These are phyloP conservation scores for Octopus bimaculoides DNA, from an alignment of 1,140 invertebrate genomes.

Conservation along the genomic window DNA sequence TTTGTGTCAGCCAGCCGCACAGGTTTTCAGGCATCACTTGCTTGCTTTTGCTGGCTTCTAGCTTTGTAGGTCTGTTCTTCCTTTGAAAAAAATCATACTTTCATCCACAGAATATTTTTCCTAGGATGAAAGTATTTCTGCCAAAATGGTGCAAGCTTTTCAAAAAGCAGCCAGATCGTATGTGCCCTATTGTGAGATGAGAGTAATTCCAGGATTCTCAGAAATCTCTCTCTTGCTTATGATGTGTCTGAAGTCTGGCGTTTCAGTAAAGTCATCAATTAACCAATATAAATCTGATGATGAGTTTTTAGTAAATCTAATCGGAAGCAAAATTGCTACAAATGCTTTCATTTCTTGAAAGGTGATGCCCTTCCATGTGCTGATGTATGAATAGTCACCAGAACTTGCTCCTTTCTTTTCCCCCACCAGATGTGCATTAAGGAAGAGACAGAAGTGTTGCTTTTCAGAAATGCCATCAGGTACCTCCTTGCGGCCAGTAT, in stretches of 20 bases:
- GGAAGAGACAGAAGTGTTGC: neutral
- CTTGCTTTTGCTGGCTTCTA: too few relatives aligned
- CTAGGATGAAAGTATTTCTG: neutral
- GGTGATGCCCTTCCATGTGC: neutral
- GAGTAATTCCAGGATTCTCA: neutral
- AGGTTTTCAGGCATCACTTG: too few relatives aligned
- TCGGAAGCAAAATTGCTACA: neutral
- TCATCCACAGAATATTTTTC: too few relatives aligned
- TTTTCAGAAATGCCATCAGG: neutral
- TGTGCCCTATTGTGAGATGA: neutral
- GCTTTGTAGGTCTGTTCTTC: too few relatives aligned
- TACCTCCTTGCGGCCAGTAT: neutral
- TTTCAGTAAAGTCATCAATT: neutral
- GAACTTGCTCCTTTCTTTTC: neutral
- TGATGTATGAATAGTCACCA: neutral
- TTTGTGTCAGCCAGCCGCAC: too few relatives aligned
- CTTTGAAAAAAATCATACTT: too few relatives aligned
- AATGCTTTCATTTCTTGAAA: neutral
- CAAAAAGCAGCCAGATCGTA: neutral
- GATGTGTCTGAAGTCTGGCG: neutral
- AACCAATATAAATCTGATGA: neutral
- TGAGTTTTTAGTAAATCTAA: neutral
- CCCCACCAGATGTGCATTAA: neutral
- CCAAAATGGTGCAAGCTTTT: neutral
- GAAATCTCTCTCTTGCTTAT: neutral